Base-by-base conservation (phyloP, 1,140 invertebrate genomes). In the Schmidtea mediterranea region DNA sequence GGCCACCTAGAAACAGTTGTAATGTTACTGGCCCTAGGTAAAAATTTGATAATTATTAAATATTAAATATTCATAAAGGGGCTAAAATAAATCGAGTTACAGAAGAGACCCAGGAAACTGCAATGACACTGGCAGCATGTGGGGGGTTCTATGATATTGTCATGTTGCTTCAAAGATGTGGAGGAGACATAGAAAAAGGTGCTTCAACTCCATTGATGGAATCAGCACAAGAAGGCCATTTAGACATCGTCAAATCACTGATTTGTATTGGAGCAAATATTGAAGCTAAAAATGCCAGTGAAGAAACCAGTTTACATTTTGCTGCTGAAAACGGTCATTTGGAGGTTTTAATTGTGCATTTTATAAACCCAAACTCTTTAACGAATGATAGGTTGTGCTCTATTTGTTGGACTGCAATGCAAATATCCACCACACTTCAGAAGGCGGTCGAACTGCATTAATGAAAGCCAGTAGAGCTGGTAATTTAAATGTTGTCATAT, bases 1-100 rank as follows among this genome's bases (percentile, higher is more conserved):
- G 90, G 90, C 18, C 89, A 98, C 63, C 82, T 94, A 18, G 83
- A 90, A 64, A 92, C 95, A 82, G 87, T 95, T 10, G 81, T 82
- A 26, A 69, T 92, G 39, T 73, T 97, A 18, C 69, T 95, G 0
- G 78, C 76, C 55, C 81, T 89, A 71, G 82, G 77, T 78, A 63
- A 32, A n/a, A 6, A 32, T 32, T 3, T 10, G 10, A 10, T 32
- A 10, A 32, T 32, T 32, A 6, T 32, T 32, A 32, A 32, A 32
- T 6, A 10, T 32, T 32, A 32, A n/a, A n/a, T n/a, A n/a, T n/a
- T n/a, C 38, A 18, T 52, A 36, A 39, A 76, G 78, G 82, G 53
- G 89, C 89, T 21, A 80, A 87, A 57, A 89, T 97, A 54, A 95
- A 97, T 69, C 82, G 84, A 37, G 83, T 89, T 64, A 95, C 87